phyloP scores from a whole-genome alignment of 2,797 vertebrate species.

The Tapirus indicus region DNA sequence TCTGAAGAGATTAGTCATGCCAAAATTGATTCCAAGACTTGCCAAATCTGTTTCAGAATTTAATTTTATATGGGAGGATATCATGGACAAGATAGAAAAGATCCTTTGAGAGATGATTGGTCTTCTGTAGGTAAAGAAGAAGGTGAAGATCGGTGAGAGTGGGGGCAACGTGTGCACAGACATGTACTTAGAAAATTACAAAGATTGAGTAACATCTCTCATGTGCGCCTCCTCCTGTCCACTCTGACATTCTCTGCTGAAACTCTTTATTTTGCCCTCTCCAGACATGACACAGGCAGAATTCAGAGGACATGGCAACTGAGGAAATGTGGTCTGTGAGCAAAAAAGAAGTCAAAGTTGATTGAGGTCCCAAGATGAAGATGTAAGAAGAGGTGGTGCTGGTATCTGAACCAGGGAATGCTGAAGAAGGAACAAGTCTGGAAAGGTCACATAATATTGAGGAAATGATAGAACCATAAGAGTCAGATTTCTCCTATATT shows the following conservation, averaged over 20 bases:
- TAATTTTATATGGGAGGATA: background rate
- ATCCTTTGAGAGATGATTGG: background rate
- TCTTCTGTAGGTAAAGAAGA: background rate
- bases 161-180: too few species aligned
- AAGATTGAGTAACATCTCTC: background rate
- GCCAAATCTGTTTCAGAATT: background rate
- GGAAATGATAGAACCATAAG: background rate
- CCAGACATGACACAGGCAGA: background rate
- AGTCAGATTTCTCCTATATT: background rate
- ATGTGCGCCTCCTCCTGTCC: background rate
- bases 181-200: too few species aligned
- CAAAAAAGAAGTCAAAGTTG: background rate
- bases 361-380: background rate
- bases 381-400: background rate
- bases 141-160: background rate
- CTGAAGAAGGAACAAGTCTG: background rate
- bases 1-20: background rate
- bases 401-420: background rate
- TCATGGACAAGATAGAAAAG: background rate
- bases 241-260: background rate
- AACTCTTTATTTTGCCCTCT: background rate
- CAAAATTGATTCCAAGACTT: background rate
- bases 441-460: background rate
- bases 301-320: background rate
- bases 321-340: background rate